Conservation (phyloP, 1,140 invertebrate genomes). For the Pteromalus puparum region DNA sequence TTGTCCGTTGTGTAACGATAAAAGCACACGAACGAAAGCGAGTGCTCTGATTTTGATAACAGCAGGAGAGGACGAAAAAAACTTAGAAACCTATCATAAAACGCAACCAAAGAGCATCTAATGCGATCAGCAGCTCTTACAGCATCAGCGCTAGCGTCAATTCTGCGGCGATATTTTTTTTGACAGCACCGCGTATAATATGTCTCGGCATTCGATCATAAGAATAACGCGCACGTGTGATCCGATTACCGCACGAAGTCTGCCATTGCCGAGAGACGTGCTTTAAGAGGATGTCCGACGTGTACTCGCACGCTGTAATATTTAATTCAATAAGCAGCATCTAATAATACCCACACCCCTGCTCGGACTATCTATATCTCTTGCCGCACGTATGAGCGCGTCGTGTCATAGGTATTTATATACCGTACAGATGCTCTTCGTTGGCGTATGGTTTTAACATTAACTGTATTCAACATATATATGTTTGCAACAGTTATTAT, state of each 20-base stretch:
- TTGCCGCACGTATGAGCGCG: too few relatives aligned
- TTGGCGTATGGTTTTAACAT: too few relatives aligned
- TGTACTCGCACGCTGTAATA: neutral
- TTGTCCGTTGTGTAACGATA: too few relatives aligned
- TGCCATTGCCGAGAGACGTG: neutral
- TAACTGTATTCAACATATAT: too few relatives aligned
- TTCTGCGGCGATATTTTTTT: neutral
- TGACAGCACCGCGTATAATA: neutral
- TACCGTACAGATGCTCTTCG: too few relatives aligned
- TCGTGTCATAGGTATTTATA: too few relatives aligned
- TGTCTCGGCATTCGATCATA: slow-evolving; percentile 1
- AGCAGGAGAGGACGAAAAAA: too few relatives aligned
- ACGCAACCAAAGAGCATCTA: neutral
- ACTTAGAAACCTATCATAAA: neutral
- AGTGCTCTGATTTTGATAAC: too few relatives aligned
- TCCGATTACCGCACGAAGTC: slow-evolving; percentile 25
- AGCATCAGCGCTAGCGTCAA: neutral
- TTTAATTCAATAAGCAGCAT: slow-evolving; percentile 30
- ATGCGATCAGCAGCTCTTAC: neutral
- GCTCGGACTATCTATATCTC: neutral
- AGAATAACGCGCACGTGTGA: neutral
- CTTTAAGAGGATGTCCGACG: slow-evolving; percentile 8
- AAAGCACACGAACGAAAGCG: too few relatives aligned
- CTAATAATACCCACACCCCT: neutral
- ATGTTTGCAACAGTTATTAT: too few relatives aligned